Conservation (phyloP, 2,797 vertebrate genomes). For the Myotis myotis region DNA sequence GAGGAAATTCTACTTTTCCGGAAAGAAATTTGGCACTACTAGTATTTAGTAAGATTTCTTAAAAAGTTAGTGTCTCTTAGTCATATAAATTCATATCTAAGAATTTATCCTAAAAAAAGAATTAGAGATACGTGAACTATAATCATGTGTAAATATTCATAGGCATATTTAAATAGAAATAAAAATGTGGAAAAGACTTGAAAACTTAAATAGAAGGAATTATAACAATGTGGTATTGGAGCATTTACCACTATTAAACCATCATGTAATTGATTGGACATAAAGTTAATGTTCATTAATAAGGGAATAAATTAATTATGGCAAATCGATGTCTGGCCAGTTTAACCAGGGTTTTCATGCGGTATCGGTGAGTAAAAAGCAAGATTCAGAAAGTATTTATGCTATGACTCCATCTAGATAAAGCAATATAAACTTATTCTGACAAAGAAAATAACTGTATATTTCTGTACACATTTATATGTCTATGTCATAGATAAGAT, state of each 20-base stretch:
- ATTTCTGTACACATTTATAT: neutral
- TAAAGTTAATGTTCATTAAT: neutral
- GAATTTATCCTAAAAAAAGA: neutral
- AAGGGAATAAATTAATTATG: neutral
- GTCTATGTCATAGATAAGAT: neutral
- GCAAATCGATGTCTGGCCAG: neutral
- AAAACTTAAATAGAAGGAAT: neutral
- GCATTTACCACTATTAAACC: neutral
- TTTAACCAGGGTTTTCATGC: neutral
- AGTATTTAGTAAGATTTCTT: neutral
- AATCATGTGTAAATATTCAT: neutral
- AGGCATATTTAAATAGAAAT: neutral
- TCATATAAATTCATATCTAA: neutral
- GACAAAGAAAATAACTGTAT: neutral
- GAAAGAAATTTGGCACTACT: neutral
- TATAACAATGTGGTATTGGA: neutral
- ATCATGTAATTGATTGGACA: neutral
- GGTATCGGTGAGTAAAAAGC: neutral
- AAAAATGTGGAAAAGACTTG: neutral
- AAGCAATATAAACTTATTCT: neutral
- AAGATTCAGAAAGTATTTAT: neutral
- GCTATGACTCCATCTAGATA: neutral
- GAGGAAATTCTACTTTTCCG: neutral
- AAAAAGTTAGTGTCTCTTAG: neutral
- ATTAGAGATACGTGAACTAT: neutral